phyloP scores from a whole-genome alignment of 2,113 vertebrate genomes.

The Rhipidura dahli region DNA sequence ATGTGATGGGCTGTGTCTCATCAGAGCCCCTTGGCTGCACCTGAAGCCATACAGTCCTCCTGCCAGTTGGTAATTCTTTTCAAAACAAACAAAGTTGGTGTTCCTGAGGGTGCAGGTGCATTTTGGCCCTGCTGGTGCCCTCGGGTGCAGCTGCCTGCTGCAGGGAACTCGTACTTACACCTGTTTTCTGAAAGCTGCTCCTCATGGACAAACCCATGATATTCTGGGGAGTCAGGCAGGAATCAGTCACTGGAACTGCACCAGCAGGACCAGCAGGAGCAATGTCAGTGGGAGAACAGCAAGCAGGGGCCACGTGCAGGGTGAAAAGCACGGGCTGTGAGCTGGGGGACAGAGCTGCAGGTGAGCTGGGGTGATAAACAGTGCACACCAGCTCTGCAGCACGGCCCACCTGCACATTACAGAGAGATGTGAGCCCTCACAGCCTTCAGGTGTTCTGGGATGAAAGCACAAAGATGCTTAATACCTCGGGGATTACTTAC shows the following conservation, averaged over 20 bases:
- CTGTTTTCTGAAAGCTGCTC: background rate
- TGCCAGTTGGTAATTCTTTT: background rate
- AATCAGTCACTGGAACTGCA: background rate
- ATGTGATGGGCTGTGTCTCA: background rate
- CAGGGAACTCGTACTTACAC: background rate
- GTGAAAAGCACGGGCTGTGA: background rate
- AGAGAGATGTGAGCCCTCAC: background rate
- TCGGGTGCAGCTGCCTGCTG: rapidly evolving
- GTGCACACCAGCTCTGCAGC: background rate
- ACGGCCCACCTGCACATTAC: background rate
- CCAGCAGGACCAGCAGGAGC: background rate
- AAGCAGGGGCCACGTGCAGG: background rate
- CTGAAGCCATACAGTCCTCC: background rate
- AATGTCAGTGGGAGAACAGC: rapidly evolving
- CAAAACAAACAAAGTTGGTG: background rate
- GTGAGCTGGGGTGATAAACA: rapidly evolving
- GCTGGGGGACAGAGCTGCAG: background rate
- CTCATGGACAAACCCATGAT: background rate
- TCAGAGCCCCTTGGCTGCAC: background rate
- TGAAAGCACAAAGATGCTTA: background rate
- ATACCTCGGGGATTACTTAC: background rate
- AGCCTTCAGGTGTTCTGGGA: background rate
- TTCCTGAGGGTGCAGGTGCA: background rate
- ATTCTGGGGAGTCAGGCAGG: background rate
- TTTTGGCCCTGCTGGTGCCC: background rate